A percentile compares a stretch with the other conserved stretches of the same genome.
phyloP scores from a whole-genome alignment of 2,797 vertebrate species.

The Cynodonichthys magdalenae region DNA sequence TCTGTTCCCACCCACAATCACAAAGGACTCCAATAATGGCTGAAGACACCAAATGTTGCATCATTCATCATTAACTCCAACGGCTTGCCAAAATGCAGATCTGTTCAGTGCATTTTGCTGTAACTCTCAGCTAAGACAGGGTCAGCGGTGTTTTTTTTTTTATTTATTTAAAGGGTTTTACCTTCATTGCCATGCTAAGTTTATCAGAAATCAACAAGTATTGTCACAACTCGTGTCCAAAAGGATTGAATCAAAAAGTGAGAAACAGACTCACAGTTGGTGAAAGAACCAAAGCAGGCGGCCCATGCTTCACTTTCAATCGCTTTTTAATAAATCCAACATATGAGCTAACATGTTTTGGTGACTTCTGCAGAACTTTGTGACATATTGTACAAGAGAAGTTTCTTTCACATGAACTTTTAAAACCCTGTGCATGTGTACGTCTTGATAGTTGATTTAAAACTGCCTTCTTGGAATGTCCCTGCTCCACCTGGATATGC shows the following conservation, averaged over 20 bases:
- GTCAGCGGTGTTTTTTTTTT: constrained; percentile 30
- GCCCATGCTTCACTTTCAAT: constrained; percentile 1
- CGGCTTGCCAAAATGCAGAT: constrained; percentile 71
- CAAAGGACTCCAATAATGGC: constrained; percentile 63
- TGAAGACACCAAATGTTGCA: constrained; percentile 70
- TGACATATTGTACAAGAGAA: not conserved
- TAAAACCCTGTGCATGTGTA: constrained; percentile 13
- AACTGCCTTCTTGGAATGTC: constrained; percentile 44
- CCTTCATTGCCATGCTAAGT: constrained; percentile 16
- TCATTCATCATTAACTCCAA: constrained; percentile 71
- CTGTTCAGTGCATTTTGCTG: constrained; percentile 35
- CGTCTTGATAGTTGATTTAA: constrained; percentile 53
- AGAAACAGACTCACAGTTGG: not conserved
- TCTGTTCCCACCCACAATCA: constrained; percentile 68
- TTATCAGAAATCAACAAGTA: constrained; percentile 27
- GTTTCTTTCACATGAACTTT: constrained; percentile 29
- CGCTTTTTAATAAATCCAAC: constrained; percentile 12
- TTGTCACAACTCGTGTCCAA: constrained; percentile 4
- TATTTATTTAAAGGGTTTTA: constrained; percentile 41
- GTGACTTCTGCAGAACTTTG: not conserved
- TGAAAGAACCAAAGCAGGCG: not conserved
- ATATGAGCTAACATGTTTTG: not conserved
- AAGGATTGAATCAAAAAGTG: not conserved
- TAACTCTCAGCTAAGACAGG: constrained; percentile 18
- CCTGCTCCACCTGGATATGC: constrained; percentile 42